phyloP scores from a whole-genome alignment of 2,113 vertebrate species.

The Electrona antarctica region DNA sequence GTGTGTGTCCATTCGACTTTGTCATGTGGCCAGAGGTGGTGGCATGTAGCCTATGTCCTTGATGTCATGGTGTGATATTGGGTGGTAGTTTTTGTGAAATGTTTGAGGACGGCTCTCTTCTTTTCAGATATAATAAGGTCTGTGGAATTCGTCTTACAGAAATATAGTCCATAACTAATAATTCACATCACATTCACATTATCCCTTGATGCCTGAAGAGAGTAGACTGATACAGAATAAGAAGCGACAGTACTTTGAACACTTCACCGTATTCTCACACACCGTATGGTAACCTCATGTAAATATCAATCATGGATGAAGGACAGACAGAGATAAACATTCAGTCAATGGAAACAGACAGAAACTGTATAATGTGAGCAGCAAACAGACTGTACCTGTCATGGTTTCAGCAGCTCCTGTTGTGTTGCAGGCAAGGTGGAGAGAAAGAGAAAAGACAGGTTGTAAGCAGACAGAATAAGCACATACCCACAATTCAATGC shows the following conservation, averaged over 20 bases:
- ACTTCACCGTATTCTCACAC: neutral
- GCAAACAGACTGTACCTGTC: conserved; percentile 75
- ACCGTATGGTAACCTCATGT: neutral
- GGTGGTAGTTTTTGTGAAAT: too few species aligned
- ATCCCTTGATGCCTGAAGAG: neutral
- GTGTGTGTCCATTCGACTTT: too few species aligned
- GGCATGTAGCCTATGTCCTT: too few species aligned
- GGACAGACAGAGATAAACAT: conserved; percentile 58
- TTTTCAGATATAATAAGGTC: conserved; percentile 9
- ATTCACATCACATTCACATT: neutral
- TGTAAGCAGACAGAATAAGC: conserved; percentile 59
- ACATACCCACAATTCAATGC: conserved; percentile 39
- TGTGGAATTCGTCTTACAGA: too few species aligned
- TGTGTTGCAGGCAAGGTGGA: conserved; percentile 56
- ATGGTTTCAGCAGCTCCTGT: conserved; percentile 81
- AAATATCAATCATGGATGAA: conserved; percentile 32
- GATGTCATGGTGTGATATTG: too few species aligned
- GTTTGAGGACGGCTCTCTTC: neutral
- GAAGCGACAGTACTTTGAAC: neutral
- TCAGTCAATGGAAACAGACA: conserved; percentile 64
- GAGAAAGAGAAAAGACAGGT: conserved; percentile 56
- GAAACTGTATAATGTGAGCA: conserved; percentile 38
- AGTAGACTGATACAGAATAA: too few species aligned
- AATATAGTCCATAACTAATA: neutral
- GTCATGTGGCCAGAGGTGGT: too few species aligned